A percentile compares a stretch with the other conserved stretches of the same genome.
Conservation (phyloP, 2,797 vertebrate genomes). For the Gymnothorax reevesii region DNA sequence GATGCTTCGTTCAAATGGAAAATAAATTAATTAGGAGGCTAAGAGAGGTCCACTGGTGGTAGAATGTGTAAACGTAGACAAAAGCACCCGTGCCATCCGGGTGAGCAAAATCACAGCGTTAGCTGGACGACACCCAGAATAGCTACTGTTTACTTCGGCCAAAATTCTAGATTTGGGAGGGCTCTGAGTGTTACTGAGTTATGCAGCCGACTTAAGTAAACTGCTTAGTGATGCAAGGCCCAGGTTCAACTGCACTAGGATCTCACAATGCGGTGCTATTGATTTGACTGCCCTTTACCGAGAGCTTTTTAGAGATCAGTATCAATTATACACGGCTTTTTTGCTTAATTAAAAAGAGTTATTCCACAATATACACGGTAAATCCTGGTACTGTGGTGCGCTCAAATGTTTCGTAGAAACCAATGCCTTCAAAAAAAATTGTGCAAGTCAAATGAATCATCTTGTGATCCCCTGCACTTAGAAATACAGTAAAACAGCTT, state of each 20-base stretch:
- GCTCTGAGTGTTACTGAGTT: too few relatives aligned
- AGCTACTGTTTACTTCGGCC: too few relatives aligned
- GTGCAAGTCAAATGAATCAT: too few relatives aligned
- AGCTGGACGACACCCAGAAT: too few relatives aligned
- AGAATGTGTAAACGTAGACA: not conserved
- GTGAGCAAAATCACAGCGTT: not conserved
- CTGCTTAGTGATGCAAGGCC: not conserved
- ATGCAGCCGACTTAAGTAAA: too few relatives aligned
- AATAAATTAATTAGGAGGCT: not conserved
- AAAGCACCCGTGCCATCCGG: not conserved
- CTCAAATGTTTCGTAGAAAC: too few relatives aligned
- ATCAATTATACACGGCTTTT: not conserved
- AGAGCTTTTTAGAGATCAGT: not conserved
- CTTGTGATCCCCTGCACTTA: too few relatives aligned
- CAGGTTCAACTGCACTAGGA: not conserved
- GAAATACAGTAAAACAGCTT: too few relatives aligned
- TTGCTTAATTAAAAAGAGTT: not conserved
- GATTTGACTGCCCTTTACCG: not conserved
- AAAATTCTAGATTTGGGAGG: too few relatives aligned
- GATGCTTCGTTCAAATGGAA: not conserved
- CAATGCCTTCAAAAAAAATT: too few relatives aligned
- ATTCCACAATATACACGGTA: not conserved
- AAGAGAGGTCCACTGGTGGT: not conserved
- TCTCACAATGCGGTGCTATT: not conserved
- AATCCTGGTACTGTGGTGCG: too few relatives aligned